Evolutionary conservation across 2,888 invertebrate species (phyloP).

Genomic region (Brachycybe producta): DNA sequence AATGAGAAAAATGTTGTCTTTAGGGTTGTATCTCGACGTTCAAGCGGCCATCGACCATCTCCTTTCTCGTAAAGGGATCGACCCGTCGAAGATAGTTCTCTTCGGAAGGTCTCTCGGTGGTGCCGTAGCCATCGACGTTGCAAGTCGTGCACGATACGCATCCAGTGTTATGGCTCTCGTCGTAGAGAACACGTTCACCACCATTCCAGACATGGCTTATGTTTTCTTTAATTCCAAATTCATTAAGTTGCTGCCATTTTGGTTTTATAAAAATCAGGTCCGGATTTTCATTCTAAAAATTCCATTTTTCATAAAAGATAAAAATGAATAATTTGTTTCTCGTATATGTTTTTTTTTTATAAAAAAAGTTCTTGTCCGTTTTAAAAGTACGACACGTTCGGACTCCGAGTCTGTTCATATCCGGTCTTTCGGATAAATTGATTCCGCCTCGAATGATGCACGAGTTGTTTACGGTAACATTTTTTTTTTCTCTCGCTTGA

Average conservation of each 20-base stretch:
- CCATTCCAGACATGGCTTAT: constrained; percentile 82
- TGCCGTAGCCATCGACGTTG: constrained; percentile 79
- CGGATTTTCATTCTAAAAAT: background rate
- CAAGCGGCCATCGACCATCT: constrained; percentile 75
- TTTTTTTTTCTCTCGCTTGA: background rate
- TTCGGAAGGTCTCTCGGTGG: constrained; percentile 86
- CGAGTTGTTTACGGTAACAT: constrained; percentile 49
- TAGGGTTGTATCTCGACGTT: constrained; percentile 69
- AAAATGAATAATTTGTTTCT: background rate
- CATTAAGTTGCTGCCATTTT: constrained; percentile 60
- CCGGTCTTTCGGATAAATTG: constrained; percentile 70
- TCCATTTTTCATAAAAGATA: background rate
- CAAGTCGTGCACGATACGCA: constrained; percentile 58
- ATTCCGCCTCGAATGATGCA: constrained; percentile 87
- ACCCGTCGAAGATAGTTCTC: constrained; percentile 67
- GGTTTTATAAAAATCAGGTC: constrained; percentile 87
- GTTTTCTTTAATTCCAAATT: constrained; percentile 61
- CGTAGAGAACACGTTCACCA: constrained; percentile 90
- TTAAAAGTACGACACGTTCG: constrained; percentile 58
- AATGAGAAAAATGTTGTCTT: too few relatives aligned
- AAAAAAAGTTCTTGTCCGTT: constrained; percentile 36
- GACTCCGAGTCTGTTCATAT: constrained; percentile 72
- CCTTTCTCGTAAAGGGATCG: constrained; percentile 64
- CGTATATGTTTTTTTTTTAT: constrained; percentile 17
- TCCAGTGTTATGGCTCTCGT: constrained; percentile 72